Evolutionary conservation across 2,797 vertebrate species (phyloP), one percentile per base, ranked within the genome.

Genomic region (Crocidura indochinensis): DNA sequence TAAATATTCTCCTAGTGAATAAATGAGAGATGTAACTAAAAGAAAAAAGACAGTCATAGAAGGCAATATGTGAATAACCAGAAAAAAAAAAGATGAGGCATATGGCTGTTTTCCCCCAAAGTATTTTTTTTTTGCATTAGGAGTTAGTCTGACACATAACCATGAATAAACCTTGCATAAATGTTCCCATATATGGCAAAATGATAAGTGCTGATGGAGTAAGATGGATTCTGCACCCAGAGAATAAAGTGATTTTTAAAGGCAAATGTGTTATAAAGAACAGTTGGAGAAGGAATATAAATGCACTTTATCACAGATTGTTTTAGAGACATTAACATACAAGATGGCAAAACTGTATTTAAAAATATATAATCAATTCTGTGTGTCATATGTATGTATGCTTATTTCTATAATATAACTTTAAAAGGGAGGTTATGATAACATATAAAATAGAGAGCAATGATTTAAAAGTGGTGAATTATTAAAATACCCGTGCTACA

Each of bases 321-420:
- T 77, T 91, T 94, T 53, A 87, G 77, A 94, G 64, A 51, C 27
- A 94, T 84, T 85, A 77, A 91, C n/a, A 94, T 88, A 60, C 51
- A 96, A 90, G 78, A 94, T 83, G 83, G 47, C 26, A 91, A 93
- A 84, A 80, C 56, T 71, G 60, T 91, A 95, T 90, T 81, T 92
- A 93, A 73, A 84, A 86, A 77, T 75, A 49, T 71, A 72, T 90
- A 92, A 71, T 90, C 27, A 92, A 73, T 71, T 24, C 69, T 74
- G 79, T 76, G 17, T 20, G 44, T 26, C 56, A 17, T 90, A 17
- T 94, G 53, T n/a, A 3, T 78, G 87, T 73, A 68, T 87, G 8
- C 56, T 53, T 80, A 11, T 94, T 94, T 81, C 90, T 93, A 29
- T 82, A 73, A 60, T 22, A 74, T 92, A 69, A 68, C 84, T 92